Evolutionary conservation across 2,113 vertebrate species (phyloP).

Genomic region (Dolichallabes microphthalmus): DNA sequence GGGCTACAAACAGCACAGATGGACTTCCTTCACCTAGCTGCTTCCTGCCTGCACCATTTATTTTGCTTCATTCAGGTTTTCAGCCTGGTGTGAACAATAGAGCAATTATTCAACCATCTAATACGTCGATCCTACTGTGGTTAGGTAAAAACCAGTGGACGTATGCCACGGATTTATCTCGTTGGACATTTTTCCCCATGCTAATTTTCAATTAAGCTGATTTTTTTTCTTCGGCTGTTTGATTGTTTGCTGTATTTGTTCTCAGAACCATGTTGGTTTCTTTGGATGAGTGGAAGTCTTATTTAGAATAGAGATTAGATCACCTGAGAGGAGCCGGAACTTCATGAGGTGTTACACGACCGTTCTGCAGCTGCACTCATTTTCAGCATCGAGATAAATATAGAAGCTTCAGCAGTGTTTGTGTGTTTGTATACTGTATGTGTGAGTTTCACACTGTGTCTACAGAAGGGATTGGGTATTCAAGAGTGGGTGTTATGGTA

Average conservation of each 20-base stretch:
- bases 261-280: not conserved
- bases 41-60: not conserved
- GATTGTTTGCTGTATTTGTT: not conserved
- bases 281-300: not conserved
- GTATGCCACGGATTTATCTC: not conserved
- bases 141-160: not conserved
- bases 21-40: constrained; percentile 6
- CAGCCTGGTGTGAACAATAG: not conserved
- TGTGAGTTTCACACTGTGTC: constrained; percentile 6
- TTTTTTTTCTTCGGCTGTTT: not conserved
- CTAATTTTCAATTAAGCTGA: not conserved
- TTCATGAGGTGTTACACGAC: not conserved
- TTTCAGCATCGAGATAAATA: not conserved
- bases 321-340: not conserved
- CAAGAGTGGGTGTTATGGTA: not conserved
- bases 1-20: constrained; percentile 17
- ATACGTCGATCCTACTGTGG: not conserved
- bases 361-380: not conserved
- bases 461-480: not conserved
- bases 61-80: constrained; percentile 19
- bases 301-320: not conserved
- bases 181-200: not conserved
- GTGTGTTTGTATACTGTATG: not conserved
- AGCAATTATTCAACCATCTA: not conserved
- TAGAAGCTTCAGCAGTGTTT: not conserved